Conservation (phyloP, 2,113 vertebrate genomes). For the Helogale parvula region DNA sequence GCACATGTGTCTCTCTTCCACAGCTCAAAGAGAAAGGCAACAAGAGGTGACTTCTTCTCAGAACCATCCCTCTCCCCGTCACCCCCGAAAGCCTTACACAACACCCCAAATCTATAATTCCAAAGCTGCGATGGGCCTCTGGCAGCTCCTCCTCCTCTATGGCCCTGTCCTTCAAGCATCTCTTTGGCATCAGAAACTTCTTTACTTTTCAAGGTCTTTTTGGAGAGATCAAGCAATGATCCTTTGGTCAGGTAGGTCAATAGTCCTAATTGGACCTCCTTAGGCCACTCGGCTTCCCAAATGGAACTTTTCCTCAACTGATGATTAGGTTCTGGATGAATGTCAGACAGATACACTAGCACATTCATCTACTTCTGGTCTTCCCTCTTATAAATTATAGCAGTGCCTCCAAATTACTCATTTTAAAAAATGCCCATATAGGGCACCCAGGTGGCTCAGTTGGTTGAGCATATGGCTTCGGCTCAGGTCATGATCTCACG, state of each 20-base stretch:
- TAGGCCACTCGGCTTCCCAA: neutral
- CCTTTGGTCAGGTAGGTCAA: neutral
- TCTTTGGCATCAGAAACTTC: neutral
- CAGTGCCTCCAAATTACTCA: neutral
- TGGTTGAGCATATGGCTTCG: too few species aligned
- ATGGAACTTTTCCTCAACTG: slow-evolving; percentile 1
- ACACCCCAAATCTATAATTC: neutral
- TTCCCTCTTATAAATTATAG: neutral
- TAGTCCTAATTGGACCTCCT: neutral
- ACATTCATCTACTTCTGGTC: neutral
- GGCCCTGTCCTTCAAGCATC: neutral
- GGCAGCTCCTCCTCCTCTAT: neutral
- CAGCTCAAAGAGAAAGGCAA: neutral
- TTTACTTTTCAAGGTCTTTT: neutral
- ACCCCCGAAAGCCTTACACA: neutral
- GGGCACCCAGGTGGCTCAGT: too few species aligned
- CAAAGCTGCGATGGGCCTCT: neutral
- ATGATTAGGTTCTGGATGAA: neutral
- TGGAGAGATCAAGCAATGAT: neutral
- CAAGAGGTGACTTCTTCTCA: neutral
- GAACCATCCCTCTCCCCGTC: neutral
- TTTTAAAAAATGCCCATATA: neutral
- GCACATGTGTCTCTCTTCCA: neutral
- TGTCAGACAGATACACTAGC: neutral
- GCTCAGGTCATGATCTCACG: too few species aligned